Base-by-base conservation (phyloP, 2,888 invertebrate species). In the Lymantria monacha region DNA sequence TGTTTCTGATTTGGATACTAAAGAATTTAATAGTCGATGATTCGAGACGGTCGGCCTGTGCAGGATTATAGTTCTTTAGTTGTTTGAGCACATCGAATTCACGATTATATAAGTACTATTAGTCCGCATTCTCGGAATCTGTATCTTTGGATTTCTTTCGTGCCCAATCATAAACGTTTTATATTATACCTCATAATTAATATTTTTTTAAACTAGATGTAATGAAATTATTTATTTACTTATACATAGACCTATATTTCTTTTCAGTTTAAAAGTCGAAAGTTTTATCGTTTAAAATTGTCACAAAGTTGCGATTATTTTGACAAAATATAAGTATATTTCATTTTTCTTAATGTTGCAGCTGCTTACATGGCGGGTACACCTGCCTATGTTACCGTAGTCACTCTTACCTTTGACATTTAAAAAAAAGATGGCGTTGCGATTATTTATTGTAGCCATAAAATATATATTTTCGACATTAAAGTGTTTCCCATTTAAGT, bases 341-440 rank as follows among this genome's bases (percentile, higher is more conserved):
- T 70, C 69, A 66, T 22, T 22, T n/a, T 63, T 70, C 71, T 63
- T 70, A 57, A 68, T 59, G 63, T 63, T 72, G 61, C 84, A 82
- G 83, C 78, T 83, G 84, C 72, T 53, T 56, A 51, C 55, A 61
- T 63, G 63, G 61, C 51, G 55, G 51, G 51, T 69, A 58, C 84
- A 87, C 87, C 87, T 87, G 87, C 85, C 70, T 63, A 45, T 61
- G 57, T 59, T 71, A 68, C 74, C 70, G 63, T 65, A 59, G 72
- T 73, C 65, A 69, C 63, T 74, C 76, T 81, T 79, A 82, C 81
- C 83, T 87, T 76, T 87, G 87, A 85, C 89, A 87, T 89, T 88
- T 82, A 65, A 60, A 67, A 60, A 55, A 55, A 61, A 49, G 59
- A 70, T 63, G 48, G 51, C 61, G 46, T 55, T 55, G 42, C 62